phyloP scores from a whole-genome alignment of 2,888 invertebrate genomes.

The Prionchulus punctatus region DNA sequence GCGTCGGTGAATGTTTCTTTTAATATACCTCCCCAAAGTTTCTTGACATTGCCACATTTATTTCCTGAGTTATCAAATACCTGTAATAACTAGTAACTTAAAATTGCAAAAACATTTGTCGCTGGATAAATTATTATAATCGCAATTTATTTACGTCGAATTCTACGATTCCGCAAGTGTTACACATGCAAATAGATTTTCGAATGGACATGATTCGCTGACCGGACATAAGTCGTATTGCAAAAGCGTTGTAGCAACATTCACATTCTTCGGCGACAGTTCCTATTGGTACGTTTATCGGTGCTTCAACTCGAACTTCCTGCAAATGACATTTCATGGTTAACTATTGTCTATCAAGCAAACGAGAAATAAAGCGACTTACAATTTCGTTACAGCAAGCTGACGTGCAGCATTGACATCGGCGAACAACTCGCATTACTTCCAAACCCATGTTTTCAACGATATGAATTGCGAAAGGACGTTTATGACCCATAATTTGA shows the following conservation, averaged over 20 bases:
- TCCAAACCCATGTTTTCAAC: constrained; percentile 21
- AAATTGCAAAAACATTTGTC: no score
- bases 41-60: constrained; percentile 66
- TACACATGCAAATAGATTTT: no score
- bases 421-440: constrained; percentile 28
- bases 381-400: no score
- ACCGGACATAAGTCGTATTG: no score
- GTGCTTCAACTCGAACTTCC: constrained; percentile 26
- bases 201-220: no score
- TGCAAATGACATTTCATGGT: no score
- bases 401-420: constrained; percentile 30
- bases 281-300: constrained; percentile 29
- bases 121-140: no score
- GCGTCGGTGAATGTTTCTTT: constrained; percentile 68
- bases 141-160: no score
- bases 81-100: constrained; percentile 2
- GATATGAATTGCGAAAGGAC: constrained; percentile 15
- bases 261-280: constrained; percentile 29
- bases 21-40: constrained; percentile 68
- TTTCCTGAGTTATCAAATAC: not conserved
- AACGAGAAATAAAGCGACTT: no score
- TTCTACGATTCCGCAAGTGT: not conserved
- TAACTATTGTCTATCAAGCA: no score
- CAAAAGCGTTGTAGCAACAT: no score
- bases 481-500: constrained; percentile 12